Evolutionary conservation across 2,113 vertebrate species (phyloP).

Genomic region (Dolichotis patagonum): DNA sequence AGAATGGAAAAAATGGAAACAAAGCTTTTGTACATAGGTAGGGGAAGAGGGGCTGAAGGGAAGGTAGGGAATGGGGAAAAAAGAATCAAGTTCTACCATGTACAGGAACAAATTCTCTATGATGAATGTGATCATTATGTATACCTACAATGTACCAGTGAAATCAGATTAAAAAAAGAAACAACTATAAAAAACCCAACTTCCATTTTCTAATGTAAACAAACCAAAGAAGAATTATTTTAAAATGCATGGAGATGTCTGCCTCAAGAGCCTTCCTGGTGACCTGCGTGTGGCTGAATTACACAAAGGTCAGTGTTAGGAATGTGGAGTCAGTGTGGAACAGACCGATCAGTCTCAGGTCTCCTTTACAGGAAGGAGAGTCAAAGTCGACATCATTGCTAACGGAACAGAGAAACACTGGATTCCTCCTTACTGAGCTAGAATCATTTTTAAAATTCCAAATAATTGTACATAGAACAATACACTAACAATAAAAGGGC

Average conservation of each 20-base stretch:
- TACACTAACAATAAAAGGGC: not conserved
- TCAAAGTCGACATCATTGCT: not conserved
- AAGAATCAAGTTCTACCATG: not conserved
- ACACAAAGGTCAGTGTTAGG: not conserved
- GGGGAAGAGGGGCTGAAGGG: not conserved
- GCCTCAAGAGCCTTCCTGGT: not conserved
- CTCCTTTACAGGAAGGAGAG: not conserved
- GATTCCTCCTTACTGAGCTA: not conserved
- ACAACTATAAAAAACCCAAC: not conserved
- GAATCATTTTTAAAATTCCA: constrained; percentile 41
- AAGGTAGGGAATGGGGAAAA: not conserved
- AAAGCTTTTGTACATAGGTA: not conserved
- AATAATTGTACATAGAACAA: constrained; percentile 14
- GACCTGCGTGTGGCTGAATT: not conserved
- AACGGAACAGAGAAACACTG: not conserved
- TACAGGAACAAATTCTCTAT: not conserved
- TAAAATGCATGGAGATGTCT: not conserved
- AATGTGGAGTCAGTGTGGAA: not conserved
- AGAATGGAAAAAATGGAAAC: not conserved
- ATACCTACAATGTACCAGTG: not conserved
- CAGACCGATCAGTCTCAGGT: not conserved
- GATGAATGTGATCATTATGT: not conserved
- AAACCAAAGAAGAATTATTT: constrained; percentile 55
- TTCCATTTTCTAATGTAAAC: constrained; percentile 33
- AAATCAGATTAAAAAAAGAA: not conserved